Conservation (phyloP, 2,888 invertebrate genomes). For the Erpobdella octoculata region DNA sequence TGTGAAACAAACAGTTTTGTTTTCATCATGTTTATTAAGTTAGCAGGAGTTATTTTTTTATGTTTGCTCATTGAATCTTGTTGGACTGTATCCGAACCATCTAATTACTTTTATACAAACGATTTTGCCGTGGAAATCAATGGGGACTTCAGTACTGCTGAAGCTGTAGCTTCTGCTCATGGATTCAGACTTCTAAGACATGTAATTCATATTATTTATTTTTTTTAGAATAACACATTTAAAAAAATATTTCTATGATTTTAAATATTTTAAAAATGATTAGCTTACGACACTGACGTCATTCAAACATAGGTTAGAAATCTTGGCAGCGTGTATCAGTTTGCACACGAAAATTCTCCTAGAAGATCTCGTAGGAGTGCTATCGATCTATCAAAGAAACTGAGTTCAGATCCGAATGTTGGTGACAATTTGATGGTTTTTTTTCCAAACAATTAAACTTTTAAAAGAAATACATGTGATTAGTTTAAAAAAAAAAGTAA, state of each 20-base stretch:
- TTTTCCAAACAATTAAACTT: no score
- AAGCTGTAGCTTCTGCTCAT: conserved; percentile 40
- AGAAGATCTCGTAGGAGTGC: conserved; percentile 44
- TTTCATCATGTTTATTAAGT: no score
- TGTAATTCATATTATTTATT: conserved; percentile 34
- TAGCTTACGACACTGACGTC: not conserved
- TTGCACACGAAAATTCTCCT: conserved; percentile 40
- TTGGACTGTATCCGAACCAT: no score
- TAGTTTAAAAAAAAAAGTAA: no score
- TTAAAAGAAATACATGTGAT: no score
- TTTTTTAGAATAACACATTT: not conserved
- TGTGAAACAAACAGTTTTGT: no score
- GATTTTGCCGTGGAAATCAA: conserved; percentile 40
- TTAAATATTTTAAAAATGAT: not conserved
- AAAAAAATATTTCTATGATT: not conserved
- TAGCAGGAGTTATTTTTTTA: no score
- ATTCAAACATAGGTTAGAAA: conserved; percentile 34
- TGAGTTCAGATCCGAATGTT: conserved; percentile 42
- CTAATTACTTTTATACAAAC: no score
- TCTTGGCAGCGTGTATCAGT: conserved; percentile 38
- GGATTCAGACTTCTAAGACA: conserved; percentile 41
- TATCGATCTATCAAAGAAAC: conserved; percentile 37
- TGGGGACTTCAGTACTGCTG: conserved; percentile 37
- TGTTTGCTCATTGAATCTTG: no score
- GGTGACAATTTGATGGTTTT: no score